Conservation (phyloP, 2,888 invertebrate species). For the Nudaria mundana region DNA sequence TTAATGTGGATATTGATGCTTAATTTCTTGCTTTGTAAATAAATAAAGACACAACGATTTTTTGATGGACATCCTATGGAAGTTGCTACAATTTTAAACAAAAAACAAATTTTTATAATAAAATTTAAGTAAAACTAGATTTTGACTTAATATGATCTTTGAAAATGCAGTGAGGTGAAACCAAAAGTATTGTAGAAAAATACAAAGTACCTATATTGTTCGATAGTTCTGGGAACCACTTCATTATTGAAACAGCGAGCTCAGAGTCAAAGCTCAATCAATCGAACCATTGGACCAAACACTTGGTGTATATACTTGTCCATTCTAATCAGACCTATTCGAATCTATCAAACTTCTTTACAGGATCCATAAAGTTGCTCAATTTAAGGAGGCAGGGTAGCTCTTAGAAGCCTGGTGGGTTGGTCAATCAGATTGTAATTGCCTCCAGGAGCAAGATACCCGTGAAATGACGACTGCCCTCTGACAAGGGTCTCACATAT, state of each 20-base stretch:
- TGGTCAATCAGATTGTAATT: slow-evolving; percentile 76
- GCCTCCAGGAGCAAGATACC: slow-evolving; percentile 70
- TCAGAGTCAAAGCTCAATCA: slow-evolving; percentile 63
- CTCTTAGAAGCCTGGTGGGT: slow-evolving; percentile 38
- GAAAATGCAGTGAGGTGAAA: too few species aligned
- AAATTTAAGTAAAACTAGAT: too few species aligned
- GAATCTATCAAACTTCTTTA: slow-evolving; percentile 19
- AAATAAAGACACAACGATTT: too few species aligned
- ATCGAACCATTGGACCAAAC: slow-evolving; percentile 67
- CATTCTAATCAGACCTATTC: slow-evolving; percentile 39
- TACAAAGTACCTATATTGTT: too few species aligned
- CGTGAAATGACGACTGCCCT: slow-evolving; percentile 74
- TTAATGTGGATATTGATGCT: too few species aligned
- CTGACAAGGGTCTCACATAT: slow-evolving; percentile 65
- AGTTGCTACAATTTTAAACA: too few species aligned
- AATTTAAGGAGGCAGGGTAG: slow-evolving; percentile 22
- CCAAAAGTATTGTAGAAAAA: too few species aligned
- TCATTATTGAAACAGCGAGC: slow-evolving; percentile 63
- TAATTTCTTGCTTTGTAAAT: too few species aligned
- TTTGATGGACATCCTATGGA: too few species aligned
- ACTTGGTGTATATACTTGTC: slow-evolving; percentile 48
- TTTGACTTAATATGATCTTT: too few species aligned
- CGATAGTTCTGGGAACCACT: too few species aligned
- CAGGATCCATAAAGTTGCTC: slow-evolving; percentile 4
- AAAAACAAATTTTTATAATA: too few species aligned